phyloP scores from a whole-genome alignment of 2,113 vertebrate genomes.

The Dipodomys spectabilis region DNA sequence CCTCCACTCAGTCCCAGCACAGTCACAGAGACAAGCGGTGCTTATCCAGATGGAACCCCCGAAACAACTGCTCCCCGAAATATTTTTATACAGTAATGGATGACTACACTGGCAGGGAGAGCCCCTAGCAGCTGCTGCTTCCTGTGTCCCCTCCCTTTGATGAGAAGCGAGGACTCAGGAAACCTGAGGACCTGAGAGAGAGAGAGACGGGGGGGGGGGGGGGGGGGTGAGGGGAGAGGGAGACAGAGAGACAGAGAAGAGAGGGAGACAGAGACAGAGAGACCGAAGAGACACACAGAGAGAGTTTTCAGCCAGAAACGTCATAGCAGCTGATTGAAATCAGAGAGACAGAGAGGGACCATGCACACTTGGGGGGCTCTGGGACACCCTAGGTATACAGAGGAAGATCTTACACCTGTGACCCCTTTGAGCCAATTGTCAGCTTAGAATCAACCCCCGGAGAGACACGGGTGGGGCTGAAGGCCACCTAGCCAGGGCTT shows the following conservation, averaged over 20 bases:
- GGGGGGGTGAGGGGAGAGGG: neutral
- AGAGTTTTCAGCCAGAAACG: neutral
- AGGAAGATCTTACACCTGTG: neutral
- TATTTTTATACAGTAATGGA: neutral
- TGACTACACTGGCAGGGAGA: neutral
- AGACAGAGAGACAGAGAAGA: neutral
- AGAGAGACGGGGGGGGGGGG: too few species aligned
- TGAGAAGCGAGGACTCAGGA: neutral
- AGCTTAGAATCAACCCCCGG: neutral
- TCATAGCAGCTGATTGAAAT: too few species aligned
- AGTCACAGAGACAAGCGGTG: neutral
- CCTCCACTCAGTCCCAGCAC: neutral
- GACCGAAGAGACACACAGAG: neutral
- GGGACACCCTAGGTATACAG: neutral
- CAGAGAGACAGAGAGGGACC: too few species aligned
- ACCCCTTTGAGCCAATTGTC: neutral
- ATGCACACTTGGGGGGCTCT: neutral
- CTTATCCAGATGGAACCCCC: conserved; percentile 3
- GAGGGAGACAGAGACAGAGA: neutral
- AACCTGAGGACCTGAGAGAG: neutral
- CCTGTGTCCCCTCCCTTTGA: neutral
- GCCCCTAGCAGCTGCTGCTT: neutral
- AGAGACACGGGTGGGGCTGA: neutral
- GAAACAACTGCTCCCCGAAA: neutral
- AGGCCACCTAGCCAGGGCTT: neutral